phyloP scores from a whole-genome alignment of 1,140 invertebrate genomes.

The Lepidostoma basale region DNA sequence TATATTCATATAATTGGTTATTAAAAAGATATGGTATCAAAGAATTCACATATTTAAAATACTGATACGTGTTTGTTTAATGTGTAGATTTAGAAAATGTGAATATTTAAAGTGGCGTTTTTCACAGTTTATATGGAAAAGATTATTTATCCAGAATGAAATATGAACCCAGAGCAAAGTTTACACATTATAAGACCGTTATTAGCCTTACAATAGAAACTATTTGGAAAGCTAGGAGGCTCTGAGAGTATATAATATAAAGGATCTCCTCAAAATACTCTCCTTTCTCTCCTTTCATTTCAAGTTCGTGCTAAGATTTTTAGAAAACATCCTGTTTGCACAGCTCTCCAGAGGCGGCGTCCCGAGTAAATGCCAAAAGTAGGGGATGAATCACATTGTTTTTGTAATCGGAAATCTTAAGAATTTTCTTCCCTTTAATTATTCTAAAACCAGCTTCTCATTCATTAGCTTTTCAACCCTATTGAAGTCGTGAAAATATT shows the following conservation, averaged over 20 bases:
- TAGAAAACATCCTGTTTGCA: conserved; percentile 9
- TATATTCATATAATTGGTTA: too few relatives aligned
- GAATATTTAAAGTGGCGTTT: too few relatives aligned
- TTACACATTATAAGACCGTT: conserved; percentile 14
- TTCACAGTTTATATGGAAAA: too few relatives aligned
- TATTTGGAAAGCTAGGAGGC: background rate
- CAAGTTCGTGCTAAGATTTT: conserved; percentile 11
- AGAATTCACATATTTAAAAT: too few relatives aligned
- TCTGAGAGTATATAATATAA: background rate
- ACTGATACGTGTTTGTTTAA: too few relatives aligned
- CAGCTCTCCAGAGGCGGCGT: background rate
- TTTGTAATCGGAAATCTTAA: background rate
- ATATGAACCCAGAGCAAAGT: background rate
- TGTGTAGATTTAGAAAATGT: too few relatives aligned
- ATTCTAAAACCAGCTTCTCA: background rate
- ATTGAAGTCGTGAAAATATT: background rate
- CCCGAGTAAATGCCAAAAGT: conserved; percentile 8
- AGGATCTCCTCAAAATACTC: conserved; percentile 1
- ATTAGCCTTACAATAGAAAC: conserved; percentile 5
- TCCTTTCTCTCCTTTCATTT: conserved; percentile 6
- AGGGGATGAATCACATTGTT: background rate
- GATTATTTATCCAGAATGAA: background rate
- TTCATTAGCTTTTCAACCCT: background rate
- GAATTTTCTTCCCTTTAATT: background rate
- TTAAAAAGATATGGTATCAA: too few relatives aligned